phyloP scores from a whole-genome alignment of 2,113 vertebrate genomes.

The Colaptes auratus region DNA sequence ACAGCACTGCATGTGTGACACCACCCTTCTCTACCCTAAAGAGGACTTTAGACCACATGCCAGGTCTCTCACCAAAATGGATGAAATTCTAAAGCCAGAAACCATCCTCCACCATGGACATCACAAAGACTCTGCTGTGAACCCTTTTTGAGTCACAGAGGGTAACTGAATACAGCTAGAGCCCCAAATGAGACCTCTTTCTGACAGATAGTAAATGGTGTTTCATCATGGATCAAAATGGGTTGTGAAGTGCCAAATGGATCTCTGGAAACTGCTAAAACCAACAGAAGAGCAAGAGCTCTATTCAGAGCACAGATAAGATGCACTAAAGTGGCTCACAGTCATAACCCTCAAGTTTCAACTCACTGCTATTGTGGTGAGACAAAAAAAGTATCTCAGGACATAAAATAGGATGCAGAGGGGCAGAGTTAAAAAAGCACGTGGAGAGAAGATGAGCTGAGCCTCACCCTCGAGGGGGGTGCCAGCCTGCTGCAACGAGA shows the following conservation, averaged over 20 bases:
- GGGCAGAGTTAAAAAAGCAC: neutral
- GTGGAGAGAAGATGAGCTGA: no score
- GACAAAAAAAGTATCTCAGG: conserved; percentile 41
- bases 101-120: no score
- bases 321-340: conserved; percentile 51
- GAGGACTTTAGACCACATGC: neutral
- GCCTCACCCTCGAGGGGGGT: no score
- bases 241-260: neutral
- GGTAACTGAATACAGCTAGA: neutral
- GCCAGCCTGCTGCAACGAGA: no score
- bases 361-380: conserved; percentile 49
- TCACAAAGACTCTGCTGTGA: neutral
- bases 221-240: no score
- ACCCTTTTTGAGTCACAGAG: accelerated
- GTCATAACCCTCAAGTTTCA: conserved; percentile 68
- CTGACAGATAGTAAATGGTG: no score
- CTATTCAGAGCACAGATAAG: conserved; percentile 68
- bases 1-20: neutral
- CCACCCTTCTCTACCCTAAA: neutral
- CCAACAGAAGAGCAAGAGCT: neutral
- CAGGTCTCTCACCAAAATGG: no score
- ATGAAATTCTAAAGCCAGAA: no score
- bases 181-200: no score
- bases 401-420: conserved; percentile 64
- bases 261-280: neutral